Base-by-base conservation (phyloP, 2,888 invertebrate genomes). In the Slavum lentiscoides region DNA sequence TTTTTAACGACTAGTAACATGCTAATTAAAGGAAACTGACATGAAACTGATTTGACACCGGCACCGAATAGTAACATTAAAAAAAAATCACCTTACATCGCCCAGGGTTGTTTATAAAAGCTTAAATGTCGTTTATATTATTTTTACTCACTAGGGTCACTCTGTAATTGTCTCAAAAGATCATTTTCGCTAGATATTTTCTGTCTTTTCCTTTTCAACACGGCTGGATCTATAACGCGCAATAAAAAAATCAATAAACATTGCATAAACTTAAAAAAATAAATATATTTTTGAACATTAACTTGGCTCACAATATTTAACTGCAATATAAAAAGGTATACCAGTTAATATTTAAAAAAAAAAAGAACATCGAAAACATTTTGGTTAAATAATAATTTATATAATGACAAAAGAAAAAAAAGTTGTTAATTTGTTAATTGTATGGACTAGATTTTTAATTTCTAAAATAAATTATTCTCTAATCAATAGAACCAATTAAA, bases 181-280 rank as follows among this genome's bases (percentile, higher is more conserved):
- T 72, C 76, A 80, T 58, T 66, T 72, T 72, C 80, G 23, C 43
- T 58, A 72, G 64, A 69, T 69, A 77, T 62, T 87, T 89, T 89
- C 86, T 88, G 87, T 85, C 89, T 87, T 86, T 90, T 90, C 86
- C 89, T 89, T 88, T 89, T 90, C 86, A 89, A 87, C 84, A 87
- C 87, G 86, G 88, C 89, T 85, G 89, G 89, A 88, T 90, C 90
- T 90, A 90, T 85, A 89, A 64, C 70, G 77, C 77, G 70, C 77
- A 80, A 69, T 80, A 80, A 80, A 80, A 43, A 62, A 88, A 87
- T 85, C 84, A 86, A 87, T 83, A 85, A 84, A 80, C 74, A 83
- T 80, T 55, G 39, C 21, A 64, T 80, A 72, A 80, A 80, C 72
- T 80, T 80, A 72, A 62, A 80, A 74, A 72, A 77, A 80, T 72